Evolutionary conservation across 2,113 vertebrate species (phyloP).

Genomic region (Nycticebus coucang): DNA sequence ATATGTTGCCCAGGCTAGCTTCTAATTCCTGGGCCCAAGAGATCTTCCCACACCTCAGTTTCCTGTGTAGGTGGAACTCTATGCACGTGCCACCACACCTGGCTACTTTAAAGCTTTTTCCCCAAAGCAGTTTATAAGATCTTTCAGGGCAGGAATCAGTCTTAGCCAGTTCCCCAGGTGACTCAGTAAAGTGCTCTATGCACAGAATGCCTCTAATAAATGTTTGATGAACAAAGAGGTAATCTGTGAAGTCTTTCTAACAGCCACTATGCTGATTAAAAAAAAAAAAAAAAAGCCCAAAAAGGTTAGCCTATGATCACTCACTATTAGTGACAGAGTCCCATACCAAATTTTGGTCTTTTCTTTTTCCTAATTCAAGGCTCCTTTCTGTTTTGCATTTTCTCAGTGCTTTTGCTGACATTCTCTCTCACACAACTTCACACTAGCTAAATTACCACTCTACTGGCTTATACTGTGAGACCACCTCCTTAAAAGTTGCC

Average conservation of each 20-base stretch:
- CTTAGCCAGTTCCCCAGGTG: neutral
- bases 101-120: neutral
- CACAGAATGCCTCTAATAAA: neutral
- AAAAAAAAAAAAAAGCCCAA: neutral
- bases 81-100: too few species aligned
- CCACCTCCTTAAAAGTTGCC: too few species aligned
- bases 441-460: neutral
- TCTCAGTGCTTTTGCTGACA: neutral
- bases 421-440: neutral
- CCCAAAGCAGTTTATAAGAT: neutral
- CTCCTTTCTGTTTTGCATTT: neutral
- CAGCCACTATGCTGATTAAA: neutral
- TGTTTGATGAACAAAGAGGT: neutral
- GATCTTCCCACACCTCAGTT: too few species aligned
- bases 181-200: neutral
- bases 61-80: too few species aligned
- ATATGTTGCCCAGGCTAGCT: too few species aligned
- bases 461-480: neutral
- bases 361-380: neutral
- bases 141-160: neutral
- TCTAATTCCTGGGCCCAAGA: too few species aligned
- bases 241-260: neutral
- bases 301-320: neutral
- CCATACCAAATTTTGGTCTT: neutral
- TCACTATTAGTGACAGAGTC: neutral